Conservation (phyloP, 2,113 vertebrate genomes). For the Lampris incognitus region DNA sequence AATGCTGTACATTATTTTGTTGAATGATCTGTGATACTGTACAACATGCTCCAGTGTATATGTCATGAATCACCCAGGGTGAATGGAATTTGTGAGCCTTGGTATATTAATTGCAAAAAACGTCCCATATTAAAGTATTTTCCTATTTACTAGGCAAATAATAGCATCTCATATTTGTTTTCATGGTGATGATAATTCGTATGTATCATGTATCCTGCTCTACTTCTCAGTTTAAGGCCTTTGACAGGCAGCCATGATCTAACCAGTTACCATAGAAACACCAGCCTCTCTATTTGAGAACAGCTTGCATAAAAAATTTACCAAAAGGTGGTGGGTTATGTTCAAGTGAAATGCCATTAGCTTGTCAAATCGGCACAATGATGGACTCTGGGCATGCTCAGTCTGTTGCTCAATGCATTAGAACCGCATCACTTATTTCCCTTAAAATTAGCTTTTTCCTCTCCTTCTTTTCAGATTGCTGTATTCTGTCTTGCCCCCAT, state of each 20-base stretch:
- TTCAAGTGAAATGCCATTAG: constrained; percentile 56
- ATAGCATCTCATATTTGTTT: constrained; percentile 14
- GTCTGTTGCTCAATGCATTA: constrained; percentile 20
- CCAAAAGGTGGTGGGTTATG: constrained; percentile 66
- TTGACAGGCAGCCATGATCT: constrained; percentile 70
- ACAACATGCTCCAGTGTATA: neutral
- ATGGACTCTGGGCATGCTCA: constrained; percentile 35
- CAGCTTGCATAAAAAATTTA: constrained; percentile 65
- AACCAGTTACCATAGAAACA: constrained; percentile 81
- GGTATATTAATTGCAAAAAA: neutral
- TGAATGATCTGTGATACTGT: neutral
- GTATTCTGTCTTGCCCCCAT: constrained; percentile 96
- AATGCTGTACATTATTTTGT: neutral
- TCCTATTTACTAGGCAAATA: neutral
- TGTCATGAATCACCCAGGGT: neutral
- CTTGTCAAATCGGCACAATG: constrained; percentile 12
- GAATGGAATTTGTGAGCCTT: neutral
- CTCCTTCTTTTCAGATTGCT: constrained; percentile 83
- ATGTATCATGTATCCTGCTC: constrained; percentile 30
- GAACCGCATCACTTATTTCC: neutral
- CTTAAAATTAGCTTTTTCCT: constrained; percentile 33
- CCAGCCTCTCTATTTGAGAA: constrained; percentile 59
- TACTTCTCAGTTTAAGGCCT: constrained; percentile 64
- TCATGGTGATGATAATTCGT: neutral
- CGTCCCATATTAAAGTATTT: neutral